These are phyloP conservation scores for Heteromyza rotundicornis DNA, from an alignment of 2,888 invertebrate genomes.

Conservation along the genomic window DNA sequence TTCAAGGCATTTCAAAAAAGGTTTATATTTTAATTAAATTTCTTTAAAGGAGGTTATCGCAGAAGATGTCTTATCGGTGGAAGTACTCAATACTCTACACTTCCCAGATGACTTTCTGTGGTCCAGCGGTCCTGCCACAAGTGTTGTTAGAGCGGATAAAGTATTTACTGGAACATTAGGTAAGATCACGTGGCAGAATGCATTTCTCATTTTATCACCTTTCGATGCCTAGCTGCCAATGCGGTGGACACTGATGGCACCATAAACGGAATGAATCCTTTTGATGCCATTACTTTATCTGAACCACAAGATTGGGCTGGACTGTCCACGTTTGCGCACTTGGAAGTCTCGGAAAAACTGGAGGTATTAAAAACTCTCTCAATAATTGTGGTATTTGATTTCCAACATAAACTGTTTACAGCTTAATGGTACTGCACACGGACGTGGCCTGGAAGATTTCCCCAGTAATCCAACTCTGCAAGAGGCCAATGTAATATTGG, in stretches of 20 bases:
- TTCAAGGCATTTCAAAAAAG: no score
- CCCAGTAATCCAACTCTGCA: slow-evolving; percentile 63
- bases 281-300: slow-evolving; percentile 63
- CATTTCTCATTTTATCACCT: no score
- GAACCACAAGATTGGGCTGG: slow-evolving; percentile 61
- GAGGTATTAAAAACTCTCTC: slow-evolving; percentile 52
- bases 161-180: slow-evolving; percentile 61
- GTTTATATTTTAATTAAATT: slow-evolving; percentile 42
- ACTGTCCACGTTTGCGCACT: slow-evolving; percentile 64
- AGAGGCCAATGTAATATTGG: slow-evolving; percentile 59
- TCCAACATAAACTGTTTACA: slow-evolving; percentile 51
- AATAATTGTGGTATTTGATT: background rate
- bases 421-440: slow-evolving; percentile 65
- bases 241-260: slow-evolving; percentile 58
- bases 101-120: slow-evolving; percentile 66
- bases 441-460: slow-evolving; percentile 60
- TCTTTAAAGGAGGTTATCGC: slow-evolving; percentile 60
- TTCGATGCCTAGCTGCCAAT: slow-evolving; percentile 48
- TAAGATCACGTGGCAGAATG: slow-evolving; percentile 26
- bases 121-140: slow-evolving; percentile 46
- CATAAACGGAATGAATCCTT: slow-evolving; percentile 63
- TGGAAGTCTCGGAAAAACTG: slow-evolving; percentile 64
- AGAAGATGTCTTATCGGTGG: slow-evolving; percentile 50
- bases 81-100: slow-evolving; percentile 62
- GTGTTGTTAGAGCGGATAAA: slow-evolving; percentile 64